Evolutionary conservation across 2,113 vertebrate species (phyloP).

Genomic region (Speoplatyrhinus poulsoni): DNA sequence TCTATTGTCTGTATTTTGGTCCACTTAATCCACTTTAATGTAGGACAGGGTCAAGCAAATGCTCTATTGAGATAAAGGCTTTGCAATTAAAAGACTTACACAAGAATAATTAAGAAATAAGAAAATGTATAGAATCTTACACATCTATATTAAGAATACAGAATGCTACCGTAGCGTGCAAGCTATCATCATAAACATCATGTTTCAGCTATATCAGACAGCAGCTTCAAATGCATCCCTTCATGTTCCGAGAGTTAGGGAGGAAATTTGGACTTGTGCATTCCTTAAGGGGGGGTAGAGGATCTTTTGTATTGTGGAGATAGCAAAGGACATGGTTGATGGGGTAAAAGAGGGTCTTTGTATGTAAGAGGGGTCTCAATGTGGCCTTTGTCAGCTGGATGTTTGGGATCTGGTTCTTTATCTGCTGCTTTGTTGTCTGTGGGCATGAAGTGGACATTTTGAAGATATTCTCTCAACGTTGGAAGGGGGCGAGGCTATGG

Average conservation of each 20-base stretch:
- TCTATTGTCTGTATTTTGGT: constrained; percentile 54
- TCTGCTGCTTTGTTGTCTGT: constrained; percentile 48
- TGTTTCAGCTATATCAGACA: constrained; percentile 33
- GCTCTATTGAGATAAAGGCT: constrained; percentile 15
- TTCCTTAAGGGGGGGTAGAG: constrained; percentile 62
- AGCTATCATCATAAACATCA: constrained; percentile 27
- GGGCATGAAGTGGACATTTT: constrained; percentile 62
- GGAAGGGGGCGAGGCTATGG: constrained; percentile 12
- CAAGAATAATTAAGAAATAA: too few relatives aligned
- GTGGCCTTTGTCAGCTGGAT: constrained; percentile 67
- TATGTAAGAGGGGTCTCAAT: constrained; percentile 64
- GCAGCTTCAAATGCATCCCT: constrained; percentile 41
- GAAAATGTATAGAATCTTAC: neutral
- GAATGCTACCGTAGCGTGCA: neutral
- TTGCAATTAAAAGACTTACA: too few relatives aligned
- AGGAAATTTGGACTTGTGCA: constrained; percentile 53
- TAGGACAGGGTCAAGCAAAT: constrained; percentile 47
- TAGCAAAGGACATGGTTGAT: constrained; percentile 50
- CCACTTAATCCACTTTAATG: constrained; percentile 33
- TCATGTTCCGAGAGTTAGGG: constrained; percentile 41
- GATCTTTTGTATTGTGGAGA: constrained; percentile 67
- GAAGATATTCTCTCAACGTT: constrained; percentile 5
- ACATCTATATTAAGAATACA: neutral
- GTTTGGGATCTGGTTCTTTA: constrained; percentile 46
- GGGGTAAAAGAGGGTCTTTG: constrained; percentile 70